Base-by-base conservation (phyloP, 2,888 invertebrate species). In the Lithophane ornitopus region DNA sequence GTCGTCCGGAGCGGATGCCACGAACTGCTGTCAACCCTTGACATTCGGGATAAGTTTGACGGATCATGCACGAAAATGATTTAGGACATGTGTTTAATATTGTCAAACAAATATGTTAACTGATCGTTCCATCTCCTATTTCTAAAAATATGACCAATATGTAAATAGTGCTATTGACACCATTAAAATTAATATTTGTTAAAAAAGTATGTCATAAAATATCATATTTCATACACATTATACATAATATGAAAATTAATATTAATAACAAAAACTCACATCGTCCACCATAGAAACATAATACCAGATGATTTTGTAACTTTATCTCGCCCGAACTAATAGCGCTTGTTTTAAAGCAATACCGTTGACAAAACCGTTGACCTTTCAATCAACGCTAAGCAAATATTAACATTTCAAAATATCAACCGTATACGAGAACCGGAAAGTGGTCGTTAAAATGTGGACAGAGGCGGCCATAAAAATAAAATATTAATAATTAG, bases 1-100 rank as follows among this genome's bases (percentile, higher is more conserved):
- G 88, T 89, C 92, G 93, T 92, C 94, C 92, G 92, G 84, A 90
- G 89, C 93, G 93, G 94, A 93, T 94, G 95, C 93, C 94, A 94
- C 93, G 94, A 92, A 93, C 95, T 93, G 90, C 92, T 94, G 95
- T 96, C 96, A 96, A 95, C 94, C 94, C 95, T 94, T 95, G 96
- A 96, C 95, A 93, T 93, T 87, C 89, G 86, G 94, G 94, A 95
- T 95, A 94, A 94, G 90, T 95, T 94, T 94, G 94, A 95, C 94
- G 90, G 93, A 95, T 96, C 93, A 94, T 93, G 90, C 92, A 92
- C 89, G 91, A 93, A 93, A 93, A 94, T 93, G 91, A 94, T 94
- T 92, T 91, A 90, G 87, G 90, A 90, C 91, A 91, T 88, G 88
- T 92, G 93, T 92, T 90, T 90, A 90, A 89, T 88, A 89, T 80